Base-by-base conservation (phyloP, 2,888 invertebrate genomes). In the Noctua pronuba region DNA sequence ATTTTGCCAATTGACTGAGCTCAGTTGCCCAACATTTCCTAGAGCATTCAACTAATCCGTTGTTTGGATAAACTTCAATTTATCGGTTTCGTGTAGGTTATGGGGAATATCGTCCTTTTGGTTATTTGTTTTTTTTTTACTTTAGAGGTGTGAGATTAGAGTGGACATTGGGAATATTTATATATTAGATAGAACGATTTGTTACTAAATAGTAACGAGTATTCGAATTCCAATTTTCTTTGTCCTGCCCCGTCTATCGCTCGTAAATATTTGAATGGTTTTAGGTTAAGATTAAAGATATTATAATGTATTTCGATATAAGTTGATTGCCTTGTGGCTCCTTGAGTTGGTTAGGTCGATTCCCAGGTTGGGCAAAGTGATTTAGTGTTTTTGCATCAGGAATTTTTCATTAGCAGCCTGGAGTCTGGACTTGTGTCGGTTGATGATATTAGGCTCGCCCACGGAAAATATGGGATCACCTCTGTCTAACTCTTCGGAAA, bases 1-100 rank as follows among this genome's bases (percentile, higher is more conserved):
- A 62, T 31, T 75, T 41, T 62, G 24, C 62, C 60, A 62, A 62
- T 62, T 41, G 41, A 44, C 60, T 41, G 31, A 62, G 18, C 38
- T 21, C 38, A 21, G 5, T 49, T 16, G 16, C 24, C 28, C 44
- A 44, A n/a, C 24, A 31, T 18, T 68, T 55, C 28, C 18, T n/a
- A 44, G 18, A 55, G 41, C 28, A 21, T 31, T 31, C 13, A 55
- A 58, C 1, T 44, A 74, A 69, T 69, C n/a, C n/a, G 35, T 28
- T 13, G 49, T 65, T 35, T 44, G 11, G 41, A 16, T 24, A 31
- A 31, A 31, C 18, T 10, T 0, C 6, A n/a, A 28, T 52, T 16
- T 4, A 65, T n/a, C 13, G 38, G 21, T 65, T 18, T 60, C 31
- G 3, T 31, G 31, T 18, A 8, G 10, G 13, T 31, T 46, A 5